A percentile compares a stretch with the other conserved stretches of the same genome.
phyloP scores from a whole-genome alignment of 2,797 vertebrate genomes.

The Enteromius argenteus region DNA sequence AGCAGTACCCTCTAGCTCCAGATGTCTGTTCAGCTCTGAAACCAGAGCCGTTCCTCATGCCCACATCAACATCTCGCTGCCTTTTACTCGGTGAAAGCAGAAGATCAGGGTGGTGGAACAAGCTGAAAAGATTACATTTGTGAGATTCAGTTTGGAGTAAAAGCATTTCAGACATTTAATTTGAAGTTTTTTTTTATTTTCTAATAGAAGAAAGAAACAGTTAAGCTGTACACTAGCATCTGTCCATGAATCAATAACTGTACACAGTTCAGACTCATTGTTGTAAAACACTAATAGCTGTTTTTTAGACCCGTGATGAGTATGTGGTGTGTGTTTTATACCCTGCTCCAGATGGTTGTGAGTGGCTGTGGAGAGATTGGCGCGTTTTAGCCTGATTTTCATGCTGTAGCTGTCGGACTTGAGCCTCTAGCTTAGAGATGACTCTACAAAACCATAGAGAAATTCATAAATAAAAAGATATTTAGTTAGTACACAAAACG shows the following conservation, averaged over 20 bases:
- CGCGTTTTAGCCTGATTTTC: slow-evolving; percentile 84
- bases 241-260: neutral
- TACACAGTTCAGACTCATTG: neutral
- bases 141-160: neutral
- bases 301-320: neutral
- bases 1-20: slow-evolving; percentile 66
- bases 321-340: slow-evolving; percentile 64
- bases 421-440: slow-evolving; percentile 90
- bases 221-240: neutral
- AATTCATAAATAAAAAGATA: neutral
- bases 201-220: neutral
- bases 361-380: slow-evolving; percentile 71
- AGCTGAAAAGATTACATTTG: slow-evolving; percentile 55
- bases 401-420: slow-evolving; percentile 94
- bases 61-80: slow-evolving; percentile 71
- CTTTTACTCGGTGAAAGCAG: slow-evolving; percentile 75
- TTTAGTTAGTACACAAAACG: neutral
- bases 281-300: neutral
- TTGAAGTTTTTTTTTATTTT: neutral
- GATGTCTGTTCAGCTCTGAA: slow-evolving; percentile 77
- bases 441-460: slow-evolving; percentile 74
- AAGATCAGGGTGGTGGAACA: slow-evolving; percentile 74
- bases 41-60: slow-evolving; percentile 77
- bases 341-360: slow-evolving; percentile 81
- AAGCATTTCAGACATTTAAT: neutral